A percentile compares a stretch with the other conserved stretches of the same genome.
These are phyloP conservation scores for Neria commutata DNA, from an alignment of 2,888 invertebrate species.

Conservation along the genomic window DNA sequence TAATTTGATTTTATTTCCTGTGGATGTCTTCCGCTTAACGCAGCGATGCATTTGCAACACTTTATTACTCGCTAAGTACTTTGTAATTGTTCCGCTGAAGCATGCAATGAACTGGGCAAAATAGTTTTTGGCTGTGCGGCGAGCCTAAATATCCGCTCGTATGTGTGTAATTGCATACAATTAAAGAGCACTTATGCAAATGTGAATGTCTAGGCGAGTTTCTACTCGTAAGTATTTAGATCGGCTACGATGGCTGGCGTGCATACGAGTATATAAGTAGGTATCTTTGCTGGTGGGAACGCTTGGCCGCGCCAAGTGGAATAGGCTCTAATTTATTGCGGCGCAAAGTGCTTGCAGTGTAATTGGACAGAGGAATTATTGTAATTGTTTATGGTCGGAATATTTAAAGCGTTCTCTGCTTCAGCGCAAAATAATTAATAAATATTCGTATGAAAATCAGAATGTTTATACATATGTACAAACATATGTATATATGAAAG, in stretches of 20 bases:
- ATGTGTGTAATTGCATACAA: slow-evolving; percentile 54
- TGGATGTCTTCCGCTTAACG: no score
- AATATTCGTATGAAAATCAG: no score
- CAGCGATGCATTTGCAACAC: no score
- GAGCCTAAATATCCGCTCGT: slow-evolving; percentile 25
- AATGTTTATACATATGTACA: no score
- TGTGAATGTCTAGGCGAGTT: no score
- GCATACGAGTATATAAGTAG: slow-evolving; percentile 1
- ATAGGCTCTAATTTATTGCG: slow-evolving; percentile 51
- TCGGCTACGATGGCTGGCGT: slow-evolving; percentile 41
- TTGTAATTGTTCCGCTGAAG: background rate
- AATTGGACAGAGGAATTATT: background rate
- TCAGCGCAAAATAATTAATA: no score
- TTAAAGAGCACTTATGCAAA: slow-evolving; percentile 54
- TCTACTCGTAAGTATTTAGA: no score
- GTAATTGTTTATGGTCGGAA: background rate
- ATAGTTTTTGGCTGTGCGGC: background rate
- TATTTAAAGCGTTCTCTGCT: background rate
- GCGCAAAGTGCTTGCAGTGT: slow-evolving; percentile 46
- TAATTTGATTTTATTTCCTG: no score
- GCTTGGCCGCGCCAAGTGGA: background rate
- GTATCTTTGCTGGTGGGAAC: slow-evolving; percentile 14
- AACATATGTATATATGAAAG: no score
- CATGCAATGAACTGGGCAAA: no score
- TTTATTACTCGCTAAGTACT: background rate